Conservation (phyloP, 35 echinoderm and acorn worm genomes). For the Ophioderma brevispina region DNA sequence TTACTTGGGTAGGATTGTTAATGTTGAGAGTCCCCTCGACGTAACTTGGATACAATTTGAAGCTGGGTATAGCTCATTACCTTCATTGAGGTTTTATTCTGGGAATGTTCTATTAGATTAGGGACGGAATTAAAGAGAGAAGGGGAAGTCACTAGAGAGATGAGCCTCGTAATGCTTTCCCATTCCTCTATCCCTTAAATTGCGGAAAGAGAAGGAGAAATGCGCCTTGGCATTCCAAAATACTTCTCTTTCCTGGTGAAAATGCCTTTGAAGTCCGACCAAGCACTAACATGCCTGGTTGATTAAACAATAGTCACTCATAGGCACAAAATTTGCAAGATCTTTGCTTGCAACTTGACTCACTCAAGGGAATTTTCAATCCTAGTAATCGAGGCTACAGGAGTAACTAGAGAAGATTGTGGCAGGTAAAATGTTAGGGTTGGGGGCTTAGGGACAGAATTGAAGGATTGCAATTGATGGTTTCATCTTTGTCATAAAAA, state of each 20-base stretch:
- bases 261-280: too few relatives aligned
- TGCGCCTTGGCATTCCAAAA: too few relatives aligned
- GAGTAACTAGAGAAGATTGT: too few relatives aligned
- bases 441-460: slow-evolving; percentile 1
- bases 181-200: not conserved
- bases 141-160: slow-evolving; percentile 8
- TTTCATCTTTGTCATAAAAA: not conserved
- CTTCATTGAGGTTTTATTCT: slow-evolving; percentile 5
- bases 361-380: too few relatives aligned
- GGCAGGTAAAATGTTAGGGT: too few relatives aligned
- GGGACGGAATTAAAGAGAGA: slow-evolving; percentile 6
- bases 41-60: not conserved
- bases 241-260: too few relatives aligned
- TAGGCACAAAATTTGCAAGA: too few relatives aligned
- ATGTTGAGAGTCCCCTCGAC: not conserved
- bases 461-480: slow-evolving; percentile 1
- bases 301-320: too few relatives aligned
- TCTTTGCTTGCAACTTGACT: too few relatives aligned
- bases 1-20: not conserved
- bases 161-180: not conserved
- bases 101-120: slow-evolving; percentile 10
- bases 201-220: too few relatives aligned
- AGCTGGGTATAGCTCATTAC: not conserved
- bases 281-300: too few relatives aligned
- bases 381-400: too few relatives aligned